Evolutionary conservation across 2,888 invertebrate genomes (phyloP).

Genomic region (Oegoconia quadripuncta): DNA sequence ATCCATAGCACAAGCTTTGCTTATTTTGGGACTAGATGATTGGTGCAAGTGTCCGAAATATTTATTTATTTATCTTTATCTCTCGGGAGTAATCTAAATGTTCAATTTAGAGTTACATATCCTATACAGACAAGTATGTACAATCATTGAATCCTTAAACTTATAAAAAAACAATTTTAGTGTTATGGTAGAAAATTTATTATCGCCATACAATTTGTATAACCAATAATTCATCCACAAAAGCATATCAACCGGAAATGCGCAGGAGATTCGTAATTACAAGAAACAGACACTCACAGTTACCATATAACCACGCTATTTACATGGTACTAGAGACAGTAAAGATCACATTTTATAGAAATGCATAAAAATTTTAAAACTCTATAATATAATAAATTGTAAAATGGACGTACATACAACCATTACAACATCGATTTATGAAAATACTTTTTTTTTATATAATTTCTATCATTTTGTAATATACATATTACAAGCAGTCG

Average conservation of each 20-base stretch:
- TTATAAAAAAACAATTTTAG: constrained; percentile 22
- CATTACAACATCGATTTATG: constrained; percentile 54
- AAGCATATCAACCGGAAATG: constrained; percentile 67
- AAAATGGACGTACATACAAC: constrained; percentile 72
- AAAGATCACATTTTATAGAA: constrained; percentile 57
- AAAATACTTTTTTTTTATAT: constrained; percentile 52
- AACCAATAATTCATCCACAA: constrained; percentile 64
- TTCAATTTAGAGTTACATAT: no score
- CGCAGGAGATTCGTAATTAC: constrained; percentile 72
- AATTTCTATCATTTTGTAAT: constrained; percentile 48
- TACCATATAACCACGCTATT: constrained; percentile 38
- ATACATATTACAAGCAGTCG: constrained; percentile 55
- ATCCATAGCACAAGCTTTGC: no score
- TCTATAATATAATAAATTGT: constrained; percentile 42
- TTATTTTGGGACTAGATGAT: no score
- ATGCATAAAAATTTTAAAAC: constrained; percentile 51
- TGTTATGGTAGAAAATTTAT: constrained; percentile 66
- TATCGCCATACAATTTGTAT: constrained; percentile 54
- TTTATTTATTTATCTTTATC: no score
- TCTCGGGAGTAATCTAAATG: no score
- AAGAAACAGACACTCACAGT: constrained; percentile 57
- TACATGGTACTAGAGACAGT: constrained; percentile 50
- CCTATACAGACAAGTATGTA: no score
- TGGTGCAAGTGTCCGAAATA: no score
- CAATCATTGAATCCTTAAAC: no score